Base-by-base conservation (phyloP, 2,113 vertebrate genomes). In the Ursus arctos region DNA sequence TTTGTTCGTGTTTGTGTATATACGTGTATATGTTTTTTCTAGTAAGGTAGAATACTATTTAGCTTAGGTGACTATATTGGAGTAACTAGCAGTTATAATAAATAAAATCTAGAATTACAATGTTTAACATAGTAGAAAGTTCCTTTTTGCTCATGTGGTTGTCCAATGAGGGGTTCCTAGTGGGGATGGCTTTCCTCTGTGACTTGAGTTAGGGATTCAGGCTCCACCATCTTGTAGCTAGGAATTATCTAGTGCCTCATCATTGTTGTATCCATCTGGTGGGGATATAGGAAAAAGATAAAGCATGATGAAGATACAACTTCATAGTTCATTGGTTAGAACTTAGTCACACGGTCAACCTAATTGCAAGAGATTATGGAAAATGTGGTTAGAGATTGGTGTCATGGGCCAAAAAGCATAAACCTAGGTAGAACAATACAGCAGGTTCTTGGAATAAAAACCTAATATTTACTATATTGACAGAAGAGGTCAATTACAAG, bases 71-170 rank as follows among this genome's bases (percentile, higher is more conserved):
- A 77, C 59, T 91, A 31, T 90, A 59, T 49, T 87, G n/a, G 18
- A 81, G 22, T 51, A 93, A 63, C 31, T 90, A 53, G 51, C 28
- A 88, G 40, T 53, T 83, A 15, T n/a, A 79, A n/a, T 33, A 91
- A 77, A n/a, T 77, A 91, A 96, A 81, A 81, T 5, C 21, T 93
- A 92, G 86, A 81, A 80, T 72, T 49, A 3, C 49, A 89, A 83
- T 74, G 19, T 16, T 57, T 88, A 80, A 65, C 8, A 15, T 88
- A 63, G 36, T 36, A 63, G 36, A 74, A 51, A 31, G 61, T 76
- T 67, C 59, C 15, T 36, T 92, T 87, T 77, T 95, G 51, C 13
- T 67, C 57, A 14, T n/a, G 24, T 31, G 72, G 16, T 7, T 81
- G 63, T 72, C 22, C 65, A 82, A 0, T 53, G 26, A 94, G 22